A percentile compares a stretch with the other conserved stretches of the same genome.
Evolutionary conservation across 1,140 invertebrate genomes (phyloP).

Genomic region (Ceratoteleas bidentatus): DNA sequence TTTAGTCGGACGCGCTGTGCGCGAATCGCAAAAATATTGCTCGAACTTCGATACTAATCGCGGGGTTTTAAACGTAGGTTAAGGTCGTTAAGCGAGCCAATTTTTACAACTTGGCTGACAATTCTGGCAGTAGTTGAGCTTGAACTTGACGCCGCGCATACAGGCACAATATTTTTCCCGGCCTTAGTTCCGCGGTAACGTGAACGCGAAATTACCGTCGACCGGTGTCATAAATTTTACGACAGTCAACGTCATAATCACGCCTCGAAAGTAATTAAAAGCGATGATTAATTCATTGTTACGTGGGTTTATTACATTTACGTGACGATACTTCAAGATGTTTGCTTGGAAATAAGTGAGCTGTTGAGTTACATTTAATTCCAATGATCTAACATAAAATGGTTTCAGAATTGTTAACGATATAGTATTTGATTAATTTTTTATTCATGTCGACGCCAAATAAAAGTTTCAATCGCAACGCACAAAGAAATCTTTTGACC

Average conservation of each 20-base stretch:
- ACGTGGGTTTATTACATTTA: not conserved
- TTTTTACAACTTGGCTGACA: constrained; percentile 73
- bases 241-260: constrained; percentile 13
- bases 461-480: no score
- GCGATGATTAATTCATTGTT: constrained; percentile 3
- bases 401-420: no score
- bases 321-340: no score
- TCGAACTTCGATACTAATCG: constrained; percentile 12
- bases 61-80: constrained; percentile 46
- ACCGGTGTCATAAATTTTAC: constrained; percentile 28
- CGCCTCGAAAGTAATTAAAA: constrained; percentile 20
- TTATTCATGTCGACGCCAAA: no score
- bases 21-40: constrained; percentile 19
- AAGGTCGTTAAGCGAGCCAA: constrained; percentile 66
- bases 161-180: constrained; percentile 35
- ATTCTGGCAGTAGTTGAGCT: constrained; percentile 61
- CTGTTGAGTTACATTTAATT: no score
- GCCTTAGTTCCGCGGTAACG: constrained; percentile 11
- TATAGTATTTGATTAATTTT: no score
- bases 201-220: constrained; percentile 23
- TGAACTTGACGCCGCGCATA: constrained; percentile 69
- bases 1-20: constrained; percentile 11
- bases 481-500: no score
- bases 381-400: no score
- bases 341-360: no score